These are phyloP conservation scores for Saguinus midas DNA, from an alignment of 2,113 vertebrate species.

Conservation along the genomic window DNA sequence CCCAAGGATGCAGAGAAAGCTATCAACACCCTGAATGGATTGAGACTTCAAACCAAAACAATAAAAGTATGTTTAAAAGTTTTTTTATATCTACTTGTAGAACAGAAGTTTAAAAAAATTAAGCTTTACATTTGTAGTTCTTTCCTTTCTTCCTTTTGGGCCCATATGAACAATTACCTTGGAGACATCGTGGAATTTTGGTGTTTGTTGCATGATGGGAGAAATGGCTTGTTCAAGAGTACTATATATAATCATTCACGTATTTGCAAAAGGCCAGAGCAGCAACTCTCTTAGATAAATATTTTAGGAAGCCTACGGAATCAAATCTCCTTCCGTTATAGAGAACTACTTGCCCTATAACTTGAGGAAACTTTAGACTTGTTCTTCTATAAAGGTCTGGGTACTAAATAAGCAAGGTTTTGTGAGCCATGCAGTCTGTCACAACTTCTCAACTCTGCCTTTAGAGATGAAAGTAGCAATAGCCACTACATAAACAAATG, in stretches of 20 bases:
- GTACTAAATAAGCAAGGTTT: neutral
- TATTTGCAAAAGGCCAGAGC: neutral
- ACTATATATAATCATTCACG: neutral
- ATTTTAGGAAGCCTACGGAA: neutral
- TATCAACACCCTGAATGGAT: conserved; percentile 97
- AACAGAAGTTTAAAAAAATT: conserved; percentile 2
- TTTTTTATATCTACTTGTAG: neutral
- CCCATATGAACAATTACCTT: neutral
- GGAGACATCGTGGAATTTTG: neutral
- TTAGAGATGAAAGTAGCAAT: neutral
- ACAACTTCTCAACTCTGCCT: neutral
- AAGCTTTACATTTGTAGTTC: neutral
- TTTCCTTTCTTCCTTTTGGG: neutral
- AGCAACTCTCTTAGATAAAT: neutral
- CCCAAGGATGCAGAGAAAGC: conserved; percentile 99
- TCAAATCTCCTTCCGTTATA: neutral
- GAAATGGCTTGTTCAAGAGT: neutral
- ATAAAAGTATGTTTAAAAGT: conserved; percentile 92
- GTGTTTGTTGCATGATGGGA: neutral
- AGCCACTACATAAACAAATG: neutral
- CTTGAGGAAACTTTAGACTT: neutral
- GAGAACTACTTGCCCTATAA: neutral
- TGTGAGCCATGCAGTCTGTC: neutral
- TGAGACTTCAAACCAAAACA: conserved; percentile 99
- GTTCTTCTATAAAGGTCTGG: neutral